Conservation (phyloP, 2,113 vertebrate species). For the Zapus hudsonius region DNA sequence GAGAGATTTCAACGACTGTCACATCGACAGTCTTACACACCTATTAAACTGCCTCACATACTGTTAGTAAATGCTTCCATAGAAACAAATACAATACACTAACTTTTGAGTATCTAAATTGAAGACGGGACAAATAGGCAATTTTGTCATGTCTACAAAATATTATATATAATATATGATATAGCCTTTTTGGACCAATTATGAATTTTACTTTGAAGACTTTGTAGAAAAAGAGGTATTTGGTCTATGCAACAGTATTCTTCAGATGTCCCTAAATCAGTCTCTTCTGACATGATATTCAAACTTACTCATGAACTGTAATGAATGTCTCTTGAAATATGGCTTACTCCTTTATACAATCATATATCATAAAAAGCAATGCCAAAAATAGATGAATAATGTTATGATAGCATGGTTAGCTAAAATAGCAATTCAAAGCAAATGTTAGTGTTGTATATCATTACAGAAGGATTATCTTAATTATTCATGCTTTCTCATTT, state of each 20-base stretch:
- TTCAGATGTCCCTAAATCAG: background rate
- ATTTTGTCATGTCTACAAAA: background rate
- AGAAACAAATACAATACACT: background rate
- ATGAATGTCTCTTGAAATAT: conserved; percentile 48
- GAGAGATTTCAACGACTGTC: background rate
- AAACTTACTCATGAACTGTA: conserved; percentile 39
- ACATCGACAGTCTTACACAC: background rate
- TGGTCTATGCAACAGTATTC: background rate
- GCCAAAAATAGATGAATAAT: conserved; percentile 39
- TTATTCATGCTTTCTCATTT: conserved; percentile 53
- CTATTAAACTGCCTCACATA: conserved; percentile 34
- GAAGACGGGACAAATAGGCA: background rate
- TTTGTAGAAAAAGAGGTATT: background rate
- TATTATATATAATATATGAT: no score
- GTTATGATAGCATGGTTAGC: background rate
- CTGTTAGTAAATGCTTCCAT: background rate
- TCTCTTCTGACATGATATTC: conserved; percentile 20
- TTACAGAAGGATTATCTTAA: conserved; percentile 23
- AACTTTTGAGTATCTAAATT: background rate
- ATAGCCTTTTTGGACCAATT: background rate
- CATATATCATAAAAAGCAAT: background rate
- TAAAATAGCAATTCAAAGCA: conserved; percentile 48
- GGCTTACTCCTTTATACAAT: background rate
- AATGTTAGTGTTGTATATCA: conserved; percentile 49
- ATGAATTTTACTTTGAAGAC: conserved; percentile 31